Percentiles rank a stretch among this genome's conserved stretches.
Conservation (phyloP, 2,797 vertebrate species). For the Melanotaenia nigrans region DNA sequence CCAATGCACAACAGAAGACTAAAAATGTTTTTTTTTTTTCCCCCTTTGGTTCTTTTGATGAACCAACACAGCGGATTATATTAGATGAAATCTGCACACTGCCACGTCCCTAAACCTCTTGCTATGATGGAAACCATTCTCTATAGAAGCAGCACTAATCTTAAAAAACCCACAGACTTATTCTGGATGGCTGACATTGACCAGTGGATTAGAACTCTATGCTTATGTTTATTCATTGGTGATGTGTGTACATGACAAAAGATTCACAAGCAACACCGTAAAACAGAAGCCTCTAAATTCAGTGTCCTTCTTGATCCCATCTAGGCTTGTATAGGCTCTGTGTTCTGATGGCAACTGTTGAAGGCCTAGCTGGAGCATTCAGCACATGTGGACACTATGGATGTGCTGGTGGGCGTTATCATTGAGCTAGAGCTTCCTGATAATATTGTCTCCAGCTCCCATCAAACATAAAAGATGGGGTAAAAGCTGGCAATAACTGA, state of each 20-base stretch:
- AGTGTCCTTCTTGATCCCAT: constrained; percentile 65
- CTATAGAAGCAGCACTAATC: constrained; percentile 56
- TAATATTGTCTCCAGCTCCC: constrained; percentile 75
- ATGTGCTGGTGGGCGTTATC: constrained; percentile 76
- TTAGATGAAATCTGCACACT: constrained; percentile 51
- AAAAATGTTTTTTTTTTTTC: constrained; percentile 26
- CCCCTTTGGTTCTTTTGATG: constrained; percentile 31
- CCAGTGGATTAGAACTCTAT: constrained; percentile 71
- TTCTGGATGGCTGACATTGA: constrained; percentile 67
- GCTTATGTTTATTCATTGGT: constrained; percentile 49
- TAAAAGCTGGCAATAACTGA: constrained; percentile 76
- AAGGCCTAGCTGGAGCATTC: constrained; percentile 72
- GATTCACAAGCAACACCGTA: constrained; percentile 49
- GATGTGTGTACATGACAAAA: constrained; percentile 34
- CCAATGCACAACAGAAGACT: constrained; percentile 17
- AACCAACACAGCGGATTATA: constrained; percentile 50
- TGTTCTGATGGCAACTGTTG: constrained; percentile 65
- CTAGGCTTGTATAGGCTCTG: constrained; percentile 54
- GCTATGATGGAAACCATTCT: constrained; percentile 47
- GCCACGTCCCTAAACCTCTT: constrained; percentile 57
- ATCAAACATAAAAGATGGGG: constrained; percentile 73
- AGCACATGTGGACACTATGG: constrained; percentile 77
- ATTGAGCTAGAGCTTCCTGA: constrained; percentile 66
- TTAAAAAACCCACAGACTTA: constrained; percentile 48
- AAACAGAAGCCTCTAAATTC: constrained; percentile 68